These are phyloP conservation scores for Whitmania pigra DNA, from an alignment of 1,140 invertebrate genomes.

Conservation along the genomic window DNA sequence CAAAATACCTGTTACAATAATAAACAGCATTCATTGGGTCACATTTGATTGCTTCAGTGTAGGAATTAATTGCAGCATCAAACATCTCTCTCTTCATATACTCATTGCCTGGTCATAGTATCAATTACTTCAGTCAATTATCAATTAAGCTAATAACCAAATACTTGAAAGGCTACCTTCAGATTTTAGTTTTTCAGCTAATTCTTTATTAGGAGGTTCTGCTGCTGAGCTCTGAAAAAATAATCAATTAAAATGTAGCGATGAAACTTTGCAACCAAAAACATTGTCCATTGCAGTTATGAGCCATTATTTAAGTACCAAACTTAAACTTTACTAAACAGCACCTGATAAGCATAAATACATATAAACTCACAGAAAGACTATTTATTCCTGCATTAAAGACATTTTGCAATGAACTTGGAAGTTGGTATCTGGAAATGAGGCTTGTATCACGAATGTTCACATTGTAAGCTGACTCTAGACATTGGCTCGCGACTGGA, in stretches of 20 bases:
- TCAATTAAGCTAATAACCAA: background rate
- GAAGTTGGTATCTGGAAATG: background rate
- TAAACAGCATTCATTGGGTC: constrained; percentile 24
- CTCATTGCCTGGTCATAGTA: constrained; percentile 19
- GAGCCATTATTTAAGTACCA: too few relatives aligned
- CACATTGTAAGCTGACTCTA: constrained; percentile 15
- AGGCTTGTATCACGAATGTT: constrained; percentile 7
- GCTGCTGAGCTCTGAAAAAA: background rate
- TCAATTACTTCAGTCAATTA: background rate
- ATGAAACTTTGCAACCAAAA: background rate
- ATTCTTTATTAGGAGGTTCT: background rate
- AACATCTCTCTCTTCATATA: constrained; percentile 24
- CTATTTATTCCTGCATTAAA: background rate
- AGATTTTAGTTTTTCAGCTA: constrained; percentile 12
- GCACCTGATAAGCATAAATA: background rate
- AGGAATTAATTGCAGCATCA: constrained; percentile 24
- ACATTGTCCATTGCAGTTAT: too few relatives aligned
- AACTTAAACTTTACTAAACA: too few relatives aligned
- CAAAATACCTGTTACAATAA: constrained; percentile 24
- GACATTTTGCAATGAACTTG: background rate
- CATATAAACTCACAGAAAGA: background rate
- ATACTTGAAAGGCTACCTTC: background rate
- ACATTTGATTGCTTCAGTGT: constrained; percentile 21
- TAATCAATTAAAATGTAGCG: background rate
- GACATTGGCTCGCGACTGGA: constrained; percentile 13